phyloP scores from a whole-genome alignment of 2,888 invertebrate genomes.

The Hylaea fasciaria region DNA sequence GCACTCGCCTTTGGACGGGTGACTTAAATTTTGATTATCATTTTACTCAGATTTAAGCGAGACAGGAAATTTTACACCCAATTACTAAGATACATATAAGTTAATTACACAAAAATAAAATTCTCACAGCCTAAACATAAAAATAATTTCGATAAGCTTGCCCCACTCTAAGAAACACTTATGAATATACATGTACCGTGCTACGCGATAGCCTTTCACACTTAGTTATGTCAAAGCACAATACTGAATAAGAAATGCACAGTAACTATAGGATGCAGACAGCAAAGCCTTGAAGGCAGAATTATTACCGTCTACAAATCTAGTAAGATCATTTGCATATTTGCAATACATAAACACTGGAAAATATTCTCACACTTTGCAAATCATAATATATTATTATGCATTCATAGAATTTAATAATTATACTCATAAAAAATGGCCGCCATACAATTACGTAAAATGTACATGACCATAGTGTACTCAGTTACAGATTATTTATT shows the following conservation, averaged over 20 bases:
- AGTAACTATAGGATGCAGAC: constrained; percentile 25
- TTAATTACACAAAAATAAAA: constrained; percentile 60
- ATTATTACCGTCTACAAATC: constrained; percentile 12
- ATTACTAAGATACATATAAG: constrained; percentile 26
- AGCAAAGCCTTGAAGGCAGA: constrained; percentile 36
- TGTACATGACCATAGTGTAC: constrained; percentile 9
- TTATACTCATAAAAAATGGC: background rate
- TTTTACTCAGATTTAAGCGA: constrained; percentile 21
- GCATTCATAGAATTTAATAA: background rate
- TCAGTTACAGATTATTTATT: constrained; percentile 1
- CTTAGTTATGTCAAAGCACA: constrained; percentile 20
- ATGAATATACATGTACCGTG: constrained; percentile 36
- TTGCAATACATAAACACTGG: constrained; percentile 10
- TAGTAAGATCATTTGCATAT: constrained; percentile 4
- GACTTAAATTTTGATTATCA: constrained; percentile 28
- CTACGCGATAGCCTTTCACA: constrained; percentile 26
- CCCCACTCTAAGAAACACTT: constrained; percentile 21
- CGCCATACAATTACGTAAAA: background rate
- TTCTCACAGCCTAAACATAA: constrained; percentile 79
- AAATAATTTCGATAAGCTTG: constrained; percentile 64
- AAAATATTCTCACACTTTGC: constrained; percentile 10
- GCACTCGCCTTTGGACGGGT: constrained; percentile 72
- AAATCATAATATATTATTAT: no score
- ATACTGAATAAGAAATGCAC: constrained; percentile 45
- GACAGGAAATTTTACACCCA: constrained; percentile 30